Evolutionary conservation across 2,113 vertebrate genomes (phyloP), one percentile per base, ranked within the genome.

Genomic region (Coreoperca whiteheadi): DNA sequence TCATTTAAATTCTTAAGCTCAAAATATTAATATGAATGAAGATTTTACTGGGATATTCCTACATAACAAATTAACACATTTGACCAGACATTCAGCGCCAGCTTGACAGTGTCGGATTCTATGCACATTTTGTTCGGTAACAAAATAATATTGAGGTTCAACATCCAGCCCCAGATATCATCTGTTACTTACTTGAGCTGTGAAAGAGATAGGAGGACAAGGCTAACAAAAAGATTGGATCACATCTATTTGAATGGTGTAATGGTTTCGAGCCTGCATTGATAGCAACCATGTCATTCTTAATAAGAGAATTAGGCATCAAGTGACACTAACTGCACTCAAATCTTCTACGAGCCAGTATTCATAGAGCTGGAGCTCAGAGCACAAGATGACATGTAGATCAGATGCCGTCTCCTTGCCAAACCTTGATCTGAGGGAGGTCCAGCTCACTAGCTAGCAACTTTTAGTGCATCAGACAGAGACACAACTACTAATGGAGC

Each of bases 401-500:
- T 83, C 79, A 75, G 76, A 72, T 1, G 2, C 6, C 2, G 12
- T 81, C 65, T 56, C 39, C 74, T 37, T 43, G 65, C 53, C 30
- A 57, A 60, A 80, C 63, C 67, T 65, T 21, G 16, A 48, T 79
- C 46, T 51, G 59, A 72, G 53, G 74, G 74, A 81, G 51, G 72
- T 85, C 66, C 53, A 39, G 7, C 60, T 79, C 30, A 28, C 28
- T 23, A 64, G 65, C 63, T 16, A 59, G 21, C 50, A 75, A 60
- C 23, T 41, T 71, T 83, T 41, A 79, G 59, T 73, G 39, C 56
- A 81, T 39, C 73, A 69, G 65, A 83, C 74, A 77, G 48, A 84
- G 37, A 90, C 81, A 53, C 21, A 56, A 61, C 79, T 21, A 60
- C 66, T 71, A 74, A 84, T 82, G 53, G 84, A 87, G 63, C 74